phyloP scores from a whole-genome alignment of 2,797 vertebrate species.

The Cirrhinus molitorella region DNA sequence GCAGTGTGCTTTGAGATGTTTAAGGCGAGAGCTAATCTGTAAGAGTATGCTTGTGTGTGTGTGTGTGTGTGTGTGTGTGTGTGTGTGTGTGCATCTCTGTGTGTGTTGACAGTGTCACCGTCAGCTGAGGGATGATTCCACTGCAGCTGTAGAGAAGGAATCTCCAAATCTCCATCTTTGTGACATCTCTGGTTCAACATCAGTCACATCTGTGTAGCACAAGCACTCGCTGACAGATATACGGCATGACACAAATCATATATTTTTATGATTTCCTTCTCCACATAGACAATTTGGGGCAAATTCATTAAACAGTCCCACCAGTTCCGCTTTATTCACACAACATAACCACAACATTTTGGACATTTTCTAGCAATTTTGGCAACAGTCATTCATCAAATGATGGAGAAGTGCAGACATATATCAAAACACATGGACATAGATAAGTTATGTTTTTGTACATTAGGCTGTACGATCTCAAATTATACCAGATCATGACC shows the following conservation, averaged over 20 bases:
- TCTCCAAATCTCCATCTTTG: conserved; percentile 35
- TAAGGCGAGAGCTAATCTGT: neutral
- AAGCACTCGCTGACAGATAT: conserved; percentile 29
- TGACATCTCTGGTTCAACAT: conserved; percentile 32
- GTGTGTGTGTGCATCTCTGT: neutral
- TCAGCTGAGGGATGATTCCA: conserved; percentile 30
- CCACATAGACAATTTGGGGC: neutral
- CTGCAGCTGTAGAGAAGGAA: neutral
- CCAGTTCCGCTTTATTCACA: neutral
- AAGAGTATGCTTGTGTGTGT: neutral
- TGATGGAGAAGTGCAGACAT: neutral
- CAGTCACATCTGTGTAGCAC: conserved; percentile 17
- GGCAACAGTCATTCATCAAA: neutral
- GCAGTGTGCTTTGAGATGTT: neutral
- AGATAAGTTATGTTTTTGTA: neutral
- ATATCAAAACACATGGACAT: neutral
- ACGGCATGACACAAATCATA: conserved; percentile 21
- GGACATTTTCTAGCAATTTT: neutral
- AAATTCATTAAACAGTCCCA: neutral
- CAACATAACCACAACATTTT: neutral
- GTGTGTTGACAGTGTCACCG: neutral
- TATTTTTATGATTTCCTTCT: conserved; percentile 15
- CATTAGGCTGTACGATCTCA: neutral
- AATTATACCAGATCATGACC: neutral
- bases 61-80: neutral